Percentiles rank a stretch among this genome's conserved stretches.
Evolutionary conservation across 1,140 invertebrate genomes (phyloP).

Genomic region (Drosophila sp.): DNA sequence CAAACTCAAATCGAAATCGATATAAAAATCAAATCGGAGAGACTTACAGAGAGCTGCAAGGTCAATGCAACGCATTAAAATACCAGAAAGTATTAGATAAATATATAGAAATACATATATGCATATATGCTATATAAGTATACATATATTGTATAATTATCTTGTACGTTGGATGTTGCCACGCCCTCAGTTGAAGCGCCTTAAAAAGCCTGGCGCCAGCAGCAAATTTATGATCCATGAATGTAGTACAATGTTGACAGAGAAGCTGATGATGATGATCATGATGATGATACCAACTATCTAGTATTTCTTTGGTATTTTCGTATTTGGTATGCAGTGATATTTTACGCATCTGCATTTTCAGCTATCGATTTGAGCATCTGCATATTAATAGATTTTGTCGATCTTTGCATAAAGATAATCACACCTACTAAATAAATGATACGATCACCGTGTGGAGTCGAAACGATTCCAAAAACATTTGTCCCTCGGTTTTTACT

Average conservation of each 20-base stretch:
- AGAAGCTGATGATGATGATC: neutral
- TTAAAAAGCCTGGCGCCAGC: slow-evolving; percentile 17
- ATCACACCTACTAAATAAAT: slow-evolving; percentile 82
- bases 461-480: slow-evolving; percentile 33
- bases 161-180: slow-evolving; percentile 4
- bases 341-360: slow-evolving; percentile 5
- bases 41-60: slow-evolving; percentile 43
- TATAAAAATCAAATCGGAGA: slow-evolving; percentile 37
- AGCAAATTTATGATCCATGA: slow-evolving; percentile 34
- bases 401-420: slow-evolving; percentile 78
- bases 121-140: slow-evolving; percentile 22
- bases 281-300: neutral
- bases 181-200: slow-evolving; percentile 12
- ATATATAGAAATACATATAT: slow-evolving; percentile 28
- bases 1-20: slow-evolving; percentile 21
- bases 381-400: slow-evolving; percentile 66
- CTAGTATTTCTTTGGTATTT: slow-evolving; percentile 3
- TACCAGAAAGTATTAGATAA: slow-evolving; percentile 63
- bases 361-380: slow-evolving; percentile 25
- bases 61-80: slow-evolving; percentile 75
- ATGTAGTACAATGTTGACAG: slow-evolving; percentile 28
- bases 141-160: slow-evolving; percentile 20
- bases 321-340: slow-evolving; percentile 1
- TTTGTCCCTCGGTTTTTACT: slow-evolving; percentile 78
- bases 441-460: slow-evolving; percentile 33